These are phyloP conservation scores for Apamea anceps DNA, from an alignment of 2,888 invertebrate genomes.

Conservation along the genomic window DNA sequence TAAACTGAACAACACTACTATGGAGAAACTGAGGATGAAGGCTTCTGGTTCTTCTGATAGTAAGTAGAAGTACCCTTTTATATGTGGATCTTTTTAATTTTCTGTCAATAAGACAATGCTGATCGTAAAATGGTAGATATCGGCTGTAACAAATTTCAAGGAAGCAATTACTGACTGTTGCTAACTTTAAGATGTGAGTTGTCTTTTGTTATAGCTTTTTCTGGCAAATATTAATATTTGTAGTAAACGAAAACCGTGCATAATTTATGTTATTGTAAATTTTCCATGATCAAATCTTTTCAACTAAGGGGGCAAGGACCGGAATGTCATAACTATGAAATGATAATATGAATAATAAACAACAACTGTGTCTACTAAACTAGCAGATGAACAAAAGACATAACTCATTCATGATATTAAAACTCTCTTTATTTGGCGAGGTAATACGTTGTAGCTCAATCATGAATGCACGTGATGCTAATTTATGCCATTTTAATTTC, in stretches of 20 bases:
- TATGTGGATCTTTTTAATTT: neutral
- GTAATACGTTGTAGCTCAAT: conserved; percentile 9
- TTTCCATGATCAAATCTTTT: conserved; percentile 1
- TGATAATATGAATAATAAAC: conserved; percentile 25
- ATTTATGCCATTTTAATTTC: conserved; percentile 43
- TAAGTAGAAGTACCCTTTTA: conserved; percentile 68
- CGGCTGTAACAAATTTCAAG: neutral
- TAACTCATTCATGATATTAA: conserved; percentile 29
- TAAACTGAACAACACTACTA: conserved; percentile 90
- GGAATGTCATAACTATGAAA: conserved; percentile 8
- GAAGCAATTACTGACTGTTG: neutral
- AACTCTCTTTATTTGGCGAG: conserved; percentile 13
- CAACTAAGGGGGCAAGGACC: neutral
- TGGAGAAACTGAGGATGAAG: conserved; percentile 90
- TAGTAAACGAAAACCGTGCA: neutral
- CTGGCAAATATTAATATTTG: neutral
- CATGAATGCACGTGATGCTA: conserved; percentile 24
- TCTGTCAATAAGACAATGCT: neutral
- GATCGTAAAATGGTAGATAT: neutral
- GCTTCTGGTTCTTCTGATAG: conserved; percentile 87
- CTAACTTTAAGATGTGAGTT: neutral
- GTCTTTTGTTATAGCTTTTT: neutral
- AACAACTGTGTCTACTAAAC: conserved; percentile 35
- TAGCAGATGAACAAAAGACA: conserved; percentile 31
- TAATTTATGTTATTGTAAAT: neutral